phyloP scores from a whole-genome alignment of 2,113 vertebrate genomes.

The Zosterops pallidus region DNA sequence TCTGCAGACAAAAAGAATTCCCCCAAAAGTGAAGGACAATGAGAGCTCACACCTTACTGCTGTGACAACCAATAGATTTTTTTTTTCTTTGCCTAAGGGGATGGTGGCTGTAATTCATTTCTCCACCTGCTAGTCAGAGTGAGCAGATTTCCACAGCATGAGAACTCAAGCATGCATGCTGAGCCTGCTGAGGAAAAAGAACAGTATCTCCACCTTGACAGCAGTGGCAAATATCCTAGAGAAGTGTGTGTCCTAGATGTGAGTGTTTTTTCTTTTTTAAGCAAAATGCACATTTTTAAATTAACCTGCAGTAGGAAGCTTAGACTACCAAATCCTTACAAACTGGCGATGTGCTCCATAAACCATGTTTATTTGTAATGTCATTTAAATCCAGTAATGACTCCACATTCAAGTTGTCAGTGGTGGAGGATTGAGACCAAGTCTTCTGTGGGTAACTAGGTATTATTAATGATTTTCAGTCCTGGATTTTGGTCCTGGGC shows the following conservation, averaged over 20 bases:
- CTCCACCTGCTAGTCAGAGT: slow-evolving; percentile 40
- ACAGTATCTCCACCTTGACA: not conserved
- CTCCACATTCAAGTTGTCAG: not conserved
- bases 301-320: not conserved
- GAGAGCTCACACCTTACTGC: not conserved
- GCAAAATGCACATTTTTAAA: not conserved
- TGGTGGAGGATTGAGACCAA: not conserved
- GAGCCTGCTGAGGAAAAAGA: slow-evolving; percentile 32
- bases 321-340: not conserved
- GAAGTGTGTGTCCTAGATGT: not conserved
- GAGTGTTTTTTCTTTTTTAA: not conserved
- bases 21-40: not conserved
- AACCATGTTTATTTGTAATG: not conserved
- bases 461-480: not conserved
- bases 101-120: not conserved
- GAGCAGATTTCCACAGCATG: slow-evolving; percentile 63
- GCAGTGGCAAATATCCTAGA: slow-evolving; percentile 1
- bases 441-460: not conserved
- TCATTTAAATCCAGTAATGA: not conserved
- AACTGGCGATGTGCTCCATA: not conserved
- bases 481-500: not conserved
- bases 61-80: not conserved
- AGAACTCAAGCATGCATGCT: not conserved
- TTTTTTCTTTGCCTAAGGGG: not conserved
- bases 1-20: not conserved